Conservation (phyloP, 1,140 invertebrate species). For the Eumaeus atala region DNA sequence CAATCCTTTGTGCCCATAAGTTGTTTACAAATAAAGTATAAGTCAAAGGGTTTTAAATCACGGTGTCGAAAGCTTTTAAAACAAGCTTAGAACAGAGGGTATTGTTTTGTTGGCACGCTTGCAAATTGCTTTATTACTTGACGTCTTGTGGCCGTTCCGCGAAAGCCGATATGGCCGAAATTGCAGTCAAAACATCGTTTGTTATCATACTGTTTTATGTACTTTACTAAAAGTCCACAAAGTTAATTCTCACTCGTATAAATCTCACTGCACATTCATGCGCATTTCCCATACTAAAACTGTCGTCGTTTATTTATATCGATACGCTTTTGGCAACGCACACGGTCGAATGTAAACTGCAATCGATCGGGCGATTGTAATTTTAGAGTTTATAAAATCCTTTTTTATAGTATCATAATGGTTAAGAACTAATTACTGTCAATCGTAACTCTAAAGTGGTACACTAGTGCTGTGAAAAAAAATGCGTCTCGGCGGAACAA, state of each 20-base stretch:
- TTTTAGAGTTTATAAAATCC: conserved; percentile 48
- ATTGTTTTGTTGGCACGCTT: conserved; percentile 67
- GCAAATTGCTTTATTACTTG: conserved; percentile 71
- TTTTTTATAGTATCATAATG: conserved; percentile 56
- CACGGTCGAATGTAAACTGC: neutral
- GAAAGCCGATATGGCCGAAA: conserved; percentile 67
- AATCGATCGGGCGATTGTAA: conserved; percentile 26
- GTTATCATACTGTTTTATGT: conserved; percentile 33
- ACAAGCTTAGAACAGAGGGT: conserved; percentile 63
- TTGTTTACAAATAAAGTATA: conserved; percentile 69
- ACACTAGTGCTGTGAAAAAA: conserved; percentile 53
- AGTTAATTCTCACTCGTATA: neutral
- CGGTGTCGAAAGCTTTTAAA: conserved; percentile 69
- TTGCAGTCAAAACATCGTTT: conserved; percentile 63
- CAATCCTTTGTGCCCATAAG: conserved; percentile 57
- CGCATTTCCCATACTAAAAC: conserved; percentile 30
- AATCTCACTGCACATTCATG: conserved; percentile 14
- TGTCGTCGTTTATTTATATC: conserved; percentile 30
- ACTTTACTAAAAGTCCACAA: neutral
- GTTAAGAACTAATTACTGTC: conserved; percentile 65
- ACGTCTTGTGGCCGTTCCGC: conserved; percentile 41
- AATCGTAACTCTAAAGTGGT: conserved; percentile 54
- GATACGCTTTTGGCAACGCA: conserved; percentile 10
- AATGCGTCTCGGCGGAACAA: conserved; percentile 60
- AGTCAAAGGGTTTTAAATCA: conserved; percentile 74